Evolutionary conservation across 2,113 vertebrate genomes (phyloP).

Genomic region (Sakesphorus luctuosus): DNA sequence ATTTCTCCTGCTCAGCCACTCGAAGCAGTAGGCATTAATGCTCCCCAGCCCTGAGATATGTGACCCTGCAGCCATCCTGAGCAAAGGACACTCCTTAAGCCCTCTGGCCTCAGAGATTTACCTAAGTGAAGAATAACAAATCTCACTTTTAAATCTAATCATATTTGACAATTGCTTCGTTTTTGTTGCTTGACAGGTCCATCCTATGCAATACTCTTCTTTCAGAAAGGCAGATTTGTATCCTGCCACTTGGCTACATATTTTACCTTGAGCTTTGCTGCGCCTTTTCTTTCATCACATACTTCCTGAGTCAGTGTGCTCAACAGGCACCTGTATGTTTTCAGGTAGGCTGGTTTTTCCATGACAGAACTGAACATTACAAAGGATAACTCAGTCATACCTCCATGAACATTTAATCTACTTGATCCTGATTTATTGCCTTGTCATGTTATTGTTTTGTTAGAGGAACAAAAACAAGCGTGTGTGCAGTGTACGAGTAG

Average conservation of each 20-base stretch:
- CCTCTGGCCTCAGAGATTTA: neutral
- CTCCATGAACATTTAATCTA: neutral
- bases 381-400: neutral
- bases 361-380: neutral
- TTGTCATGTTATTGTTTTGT: slow-evolving; percentile 46
- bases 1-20: neutral
- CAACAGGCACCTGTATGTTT: neutral
- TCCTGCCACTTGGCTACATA: neutral
- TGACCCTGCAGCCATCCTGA: neutral
- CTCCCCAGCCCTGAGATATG: neutral
- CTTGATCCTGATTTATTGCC: slow-evolving; percentile 69
- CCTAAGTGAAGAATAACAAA: neutral
- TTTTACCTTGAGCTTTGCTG: neutral
- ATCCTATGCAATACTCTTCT: neutral
- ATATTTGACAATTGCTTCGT: neutral
- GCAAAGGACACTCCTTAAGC: neutral
- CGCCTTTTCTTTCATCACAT: neutral
- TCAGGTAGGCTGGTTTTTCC: slow-evolving; percentile 23
- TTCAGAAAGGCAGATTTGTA: neutral
- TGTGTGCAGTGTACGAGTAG: neutral
- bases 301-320: neutral
- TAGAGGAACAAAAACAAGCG: neutral
- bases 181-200: neutral
- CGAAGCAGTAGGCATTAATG: neutral
- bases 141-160: neutral